These are phyloP conservation scores for Allygus modestus DNA, from an alignment of 2,888 invertebrate species.

Conservation along the genomic window DNA sequence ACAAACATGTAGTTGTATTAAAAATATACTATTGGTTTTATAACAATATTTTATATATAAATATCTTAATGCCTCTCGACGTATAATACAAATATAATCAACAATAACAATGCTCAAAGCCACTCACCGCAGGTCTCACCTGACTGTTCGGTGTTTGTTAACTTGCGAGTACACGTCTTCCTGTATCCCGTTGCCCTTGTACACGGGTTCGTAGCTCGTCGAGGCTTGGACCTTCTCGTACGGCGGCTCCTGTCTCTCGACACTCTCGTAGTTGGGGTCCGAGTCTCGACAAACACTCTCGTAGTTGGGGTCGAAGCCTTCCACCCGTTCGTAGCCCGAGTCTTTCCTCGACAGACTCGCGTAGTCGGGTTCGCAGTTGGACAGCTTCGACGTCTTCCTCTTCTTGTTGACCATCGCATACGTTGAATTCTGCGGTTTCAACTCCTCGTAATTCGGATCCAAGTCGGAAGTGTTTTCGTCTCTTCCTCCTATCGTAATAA, in stretches of 20 bases:
- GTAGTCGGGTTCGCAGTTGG: conserved; percentile 70
- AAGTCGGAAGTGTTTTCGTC: conserved; percentile 77
- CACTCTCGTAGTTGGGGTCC: conserved; percentile 90
- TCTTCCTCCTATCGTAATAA: conserved; percentile 24
- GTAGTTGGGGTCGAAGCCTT: conserved; percentile 84
- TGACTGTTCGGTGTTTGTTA: conserved; percentile 62
- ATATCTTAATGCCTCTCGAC: conserved; percentile 9
- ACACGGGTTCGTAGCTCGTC: conserved; percentile 71
- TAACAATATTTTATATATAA: conserved; percentile 45
- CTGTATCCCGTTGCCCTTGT: conserved; percentile 60
- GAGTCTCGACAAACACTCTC: conserved; percentile 78
- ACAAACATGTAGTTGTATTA: conserved; percentile 33
- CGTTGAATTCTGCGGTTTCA: conserved; percentile 75
- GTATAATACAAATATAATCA: conserved; percentile 6
- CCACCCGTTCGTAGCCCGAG: conserved; percentile 81
- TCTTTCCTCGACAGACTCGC: conserved; percentile 73
- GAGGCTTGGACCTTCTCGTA: conserved; percentile 78
- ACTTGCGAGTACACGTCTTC: conserved; percentile 66
- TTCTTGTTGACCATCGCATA: conserved; percentile 76
- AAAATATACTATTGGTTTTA: conserved; percentile 40
- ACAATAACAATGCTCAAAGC: neutral
- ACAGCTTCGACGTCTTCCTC: conserved; percentile 51
- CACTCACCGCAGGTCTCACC: conserved; percentile 35
- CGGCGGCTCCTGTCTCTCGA: conserved; percentile 80
- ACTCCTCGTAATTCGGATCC: conserved; percentile 89